Conservation (phyloP, 2,113 vertebrate genomes). For the Thomomys bottae region DNA sequence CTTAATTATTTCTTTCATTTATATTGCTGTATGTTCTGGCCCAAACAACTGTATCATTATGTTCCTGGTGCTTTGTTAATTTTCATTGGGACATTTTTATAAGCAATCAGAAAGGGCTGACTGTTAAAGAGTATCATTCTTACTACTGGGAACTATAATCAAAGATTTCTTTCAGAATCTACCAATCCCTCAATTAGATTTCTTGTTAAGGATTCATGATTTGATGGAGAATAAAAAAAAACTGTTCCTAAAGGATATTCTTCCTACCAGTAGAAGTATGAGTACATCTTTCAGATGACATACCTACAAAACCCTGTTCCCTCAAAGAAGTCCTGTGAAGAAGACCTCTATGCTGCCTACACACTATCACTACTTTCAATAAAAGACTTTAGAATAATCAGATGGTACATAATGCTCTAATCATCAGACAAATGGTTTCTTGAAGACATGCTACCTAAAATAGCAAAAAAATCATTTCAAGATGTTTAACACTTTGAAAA, state of each 20-base stretch:
- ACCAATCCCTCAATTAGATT: not conserved
- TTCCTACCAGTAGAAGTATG: not conserved
- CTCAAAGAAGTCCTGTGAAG: not conserved
- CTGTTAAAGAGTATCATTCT: not conserved
- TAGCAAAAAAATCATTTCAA: slow-evolving; percentile 32
- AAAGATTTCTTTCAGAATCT: slow-evolving; percentile 22
- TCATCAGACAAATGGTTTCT: not conserved
- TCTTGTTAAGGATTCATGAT: not conserved
- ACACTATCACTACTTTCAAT: not conserved
- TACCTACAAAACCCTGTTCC: not conserved
- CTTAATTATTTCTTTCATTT: slow-evolving; percentile 4
- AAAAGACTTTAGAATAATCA: slow-evolving; percentile 9
- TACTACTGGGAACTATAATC: not conserved
- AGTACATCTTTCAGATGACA: slow-evolving; percentile 17
- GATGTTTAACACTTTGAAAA: slow-evolving; percentile 42
- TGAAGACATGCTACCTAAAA: not conserved
- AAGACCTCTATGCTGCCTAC: not conserved
- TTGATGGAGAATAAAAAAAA: slow-evolving; percentile 5
- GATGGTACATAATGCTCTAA: not conserved
- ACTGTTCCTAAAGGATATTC: not conserved
- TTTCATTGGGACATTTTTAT: slow-evolving; percentile 15
- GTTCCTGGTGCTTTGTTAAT: not conserved
- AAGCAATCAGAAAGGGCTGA: not conserved
- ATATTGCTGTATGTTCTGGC: not conserved
- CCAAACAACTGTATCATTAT: not conserved